Conservation (phyloP, 2,113 vertebrate genomes). For the Illadopsis cleaveri region DNA sequence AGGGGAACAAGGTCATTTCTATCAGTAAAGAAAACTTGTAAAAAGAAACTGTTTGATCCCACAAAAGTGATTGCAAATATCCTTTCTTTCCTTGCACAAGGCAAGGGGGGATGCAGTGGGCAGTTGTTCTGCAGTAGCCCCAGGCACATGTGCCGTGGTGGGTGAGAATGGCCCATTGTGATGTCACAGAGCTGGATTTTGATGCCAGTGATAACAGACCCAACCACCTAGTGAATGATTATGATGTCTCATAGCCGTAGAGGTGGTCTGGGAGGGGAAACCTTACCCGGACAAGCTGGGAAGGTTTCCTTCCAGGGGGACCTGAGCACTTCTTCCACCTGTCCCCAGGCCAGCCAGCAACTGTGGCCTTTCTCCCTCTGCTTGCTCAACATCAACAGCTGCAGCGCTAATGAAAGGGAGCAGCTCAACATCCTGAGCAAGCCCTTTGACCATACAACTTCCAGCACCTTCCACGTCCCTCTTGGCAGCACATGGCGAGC, state of each 20-base stretch:
- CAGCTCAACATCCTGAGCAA: neutral
- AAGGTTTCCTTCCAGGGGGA: neutral
- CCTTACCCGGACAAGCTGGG: neutral
- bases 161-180: neutral
- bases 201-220: neutral
- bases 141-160: accelerated
- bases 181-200: neutral
- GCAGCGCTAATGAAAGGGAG: neutral
- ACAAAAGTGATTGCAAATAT: neutral
- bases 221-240: neutral
- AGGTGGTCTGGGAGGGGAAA: neutral
- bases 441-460: neutral
- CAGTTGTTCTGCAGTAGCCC: accelerated
- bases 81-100: neutral
- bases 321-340: neutral
- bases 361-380: neutral
- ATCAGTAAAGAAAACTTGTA: neutral
- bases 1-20: neutral
- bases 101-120: accelerated
- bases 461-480: neutral
- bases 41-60: neutral
- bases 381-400: accelerated
- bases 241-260: neutral
- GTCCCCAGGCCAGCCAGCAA: neutral
- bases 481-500: neutral